A percentile compares a stretch with the other conserved stretches of the same genome.
Evolutionary conservation across 2,797 vertebrate genomes (phyloP).

Genomic region (Caiman crocodilus): DNA sequence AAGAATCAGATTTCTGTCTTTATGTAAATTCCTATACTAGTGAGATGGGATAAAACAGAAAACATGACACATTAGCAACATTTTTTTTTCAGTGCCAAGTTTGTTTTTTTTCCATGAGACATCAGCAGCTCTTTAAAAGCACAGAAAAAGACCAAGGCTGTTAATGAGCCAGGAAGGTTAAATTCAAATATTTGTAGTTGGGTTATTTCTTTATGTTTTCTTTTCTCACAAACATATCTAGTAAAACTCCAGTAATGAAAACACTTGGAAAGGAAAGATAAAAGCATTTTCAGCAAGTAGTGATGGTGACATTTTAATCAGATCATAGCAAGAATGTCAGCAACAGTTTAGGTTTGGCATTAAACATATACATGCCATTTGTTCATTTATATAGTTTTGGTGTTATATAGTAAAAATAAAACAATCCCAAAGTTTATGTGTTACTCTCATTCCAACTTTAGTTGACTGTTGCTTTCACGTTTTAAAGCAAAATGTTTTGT

Average conservation of each 20-base stretch:
- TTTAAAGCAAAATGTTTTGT: slow-evolving; percentile 73
- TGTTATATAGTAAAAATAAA: slow-evolving; percentile 66
- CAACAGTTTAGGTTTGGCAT: slow-evolving; percentile 51
- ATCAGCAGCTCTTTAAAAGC: slow-evolving; percentile 69
- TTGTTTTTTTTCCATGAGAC: slow-evolving; percentile 70
- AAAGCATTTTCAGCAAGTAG: slow-evolving; percentile 62
- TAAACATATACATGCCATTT: slow-evolving; percentile 65
- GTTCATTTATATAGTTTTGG: slow-evolving; percentile 59
- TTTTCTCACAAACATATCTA: slow-evolving; percentile 56
- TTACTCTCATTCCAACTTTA: slow-evolving; percentile 65
- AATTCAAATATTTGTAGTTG: slow-evolving; percentile 65
- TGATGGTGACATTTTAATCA: slow-evolving; percentile 57
- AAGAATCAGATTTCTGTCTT: slow-evolving; percentile 67
- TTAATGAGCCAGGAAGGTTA: slow-evolving; percentile 51
- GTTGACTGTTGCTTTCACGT: slow-evolving; percentile 70
- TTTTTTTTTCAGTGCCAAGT: slow-evolving; percentile 64
- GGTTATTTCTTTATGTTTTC: slow-evolving; percentile 63
- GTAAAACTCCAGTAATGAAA: slow-evolving; percentile 71
- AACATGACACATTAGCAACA: slow-evolving; percentile 68
- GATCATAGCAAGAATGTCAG: slow-evolving; percentile 41
- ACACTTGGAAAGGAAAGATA: slow-evolving; percentile 62
- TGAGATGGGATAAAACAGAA: slow-evolving; percentile 59
- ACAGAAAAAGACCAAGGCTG: slow-evolving; percentile 50
- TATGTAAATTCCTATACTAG: slow-evolving; percentile 26
- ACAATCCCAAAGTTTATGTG: slow-evolving; percentile 75